Percentiles rank a stretch among this genome's conserved stretches.
Evolutionary conservation across 2,888 invertebrate genomes (phyloP).

Genomic region (Nyleta sp.): DNA sequence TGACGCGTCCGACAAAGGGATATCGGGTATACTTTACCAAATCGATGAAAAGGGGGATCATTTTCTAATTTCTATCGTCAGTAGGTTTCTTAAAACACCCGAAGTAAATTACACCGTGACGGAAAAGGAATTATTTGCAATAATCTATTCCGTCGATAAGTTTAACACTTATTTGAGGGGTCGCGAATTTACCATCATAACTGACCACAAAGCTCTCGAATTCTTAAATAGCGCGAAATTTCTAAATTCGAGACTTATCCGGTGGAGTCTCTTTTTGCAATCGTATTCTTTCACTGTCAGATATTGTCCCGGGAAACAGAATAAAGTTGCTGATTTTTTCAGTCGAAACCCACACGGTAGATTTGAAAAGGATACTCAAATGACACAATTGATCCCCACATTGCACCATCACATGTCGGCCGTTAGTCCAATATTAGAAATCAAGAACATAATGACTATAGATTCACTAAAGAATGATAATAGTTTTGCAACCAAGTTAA

Average conservation of each 20-base stretch:
- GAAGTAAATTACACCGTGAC: conserved; percentile 60
- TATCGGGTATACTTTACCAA: conserved; percentile 21
- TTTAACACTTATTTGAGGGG: conserved; percentile 71
- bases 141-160: conserved; percentile 68
- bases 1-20: conserved; percentile 25
- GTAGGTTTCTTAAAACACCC: conserved; percentile 1
- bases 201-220: conserved; percentile 70
- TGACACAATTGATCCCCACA: conserved; percentile 1
- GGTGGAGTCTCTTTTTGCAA: conserved; percentile 71
- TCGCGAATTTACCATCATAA: conserved; percentile 64
- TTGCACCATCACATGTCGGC: neutral
- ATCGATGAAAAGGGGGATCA: neutral
- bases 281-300: conserved; percentile 68
- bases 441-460: neutral
- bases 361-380: conserved; percentile 7
- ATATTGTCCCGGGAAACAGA: conserved; percentile 68
- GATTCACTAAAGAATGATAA: neutral
- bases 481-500: neutral
- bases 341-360: conserved; percentile 66
- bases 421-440: no score
- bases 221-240: conserved; percentile 66
- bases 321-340: conserved; percentile 70
- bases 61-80: conserved; percentile 9
- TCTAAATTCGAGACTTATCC: conserved; percentile 62
- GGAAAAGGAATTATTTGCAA: conserved; percentile 70